phyloP scores from a whole-genome alignment of 2,113 vertebrate genomes.

The Myotis brandtii region DNA sequence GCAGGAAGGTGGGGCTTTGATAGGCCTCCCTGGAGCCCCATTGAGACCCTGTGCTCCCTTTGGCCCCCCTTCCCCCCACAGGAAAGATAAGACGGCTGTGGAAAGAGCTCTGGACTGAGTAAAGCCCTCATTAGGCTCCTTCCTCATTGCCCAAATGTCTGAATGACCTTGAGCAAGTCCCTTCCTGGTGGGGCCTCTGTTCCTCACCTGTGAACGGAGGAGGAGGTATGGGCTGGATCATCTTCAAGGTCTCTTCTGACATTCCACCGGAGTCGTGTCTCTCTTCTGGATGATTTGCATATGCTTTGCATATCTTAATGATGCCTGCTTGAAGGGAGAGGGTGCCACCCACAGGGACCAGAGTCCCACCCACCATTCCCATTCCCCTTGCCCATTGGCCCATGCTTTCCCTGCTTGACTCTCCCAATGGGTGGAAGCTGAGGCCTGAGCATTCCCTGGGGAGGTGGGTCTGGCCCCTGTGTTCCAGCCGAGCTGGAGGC shows the following conservation, averaged over 20 bases:
- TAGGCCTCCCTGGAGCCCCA: background rate
- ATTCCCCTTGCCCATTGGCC: slow-evolving; percentile 59
- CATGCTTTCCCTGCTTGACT: background rate
- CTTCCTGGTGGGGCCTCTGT: slow-evolving; percentile 17
- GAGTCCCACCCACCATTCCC: slow-evolving; percentile 55
- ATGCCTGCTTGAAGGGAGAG: slow-evolving; percentile 36
- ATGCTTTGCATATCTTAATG: slow-evolving; percentile 77
- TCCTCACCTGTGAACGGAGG: slow-evolving; percentile 71
- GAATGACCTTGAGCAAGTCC: slow-evolving; percentile 70
- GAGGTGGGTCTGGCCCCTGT: background rate
- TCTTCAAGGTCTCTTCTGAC: slow-evolving; percentile 72
- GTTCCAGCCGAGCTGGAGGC: background rate
- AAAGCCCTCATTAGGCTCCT: background rate
- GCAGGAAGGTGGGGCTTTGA: background rate
- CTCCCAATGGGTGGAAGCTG: background rate
- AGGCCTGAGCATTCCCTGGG: background rate
- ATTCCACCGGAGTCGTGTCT: slow-evolving; percentile 63
- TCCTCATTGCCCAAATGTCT: background rate
- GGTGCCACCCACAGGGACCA: slow-evolving; percentile 41
- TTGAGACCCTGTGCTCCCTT: background rate
- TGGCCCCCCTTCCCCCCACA: background rate
- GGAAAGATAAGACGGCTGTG: background rate
- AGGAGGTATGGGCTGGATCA: slow-evolving; percentile 56
- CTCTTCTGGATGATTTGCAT: slow-evolving; percentile 75
- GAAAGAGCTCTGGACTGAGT: background rate